A percentile compares a stretch with the other conserved stretches of the same genome.
phyloP scores from a whole-genome alignment of 2,888 invertebrate species.

The Parnassius smintheus region DNA sequence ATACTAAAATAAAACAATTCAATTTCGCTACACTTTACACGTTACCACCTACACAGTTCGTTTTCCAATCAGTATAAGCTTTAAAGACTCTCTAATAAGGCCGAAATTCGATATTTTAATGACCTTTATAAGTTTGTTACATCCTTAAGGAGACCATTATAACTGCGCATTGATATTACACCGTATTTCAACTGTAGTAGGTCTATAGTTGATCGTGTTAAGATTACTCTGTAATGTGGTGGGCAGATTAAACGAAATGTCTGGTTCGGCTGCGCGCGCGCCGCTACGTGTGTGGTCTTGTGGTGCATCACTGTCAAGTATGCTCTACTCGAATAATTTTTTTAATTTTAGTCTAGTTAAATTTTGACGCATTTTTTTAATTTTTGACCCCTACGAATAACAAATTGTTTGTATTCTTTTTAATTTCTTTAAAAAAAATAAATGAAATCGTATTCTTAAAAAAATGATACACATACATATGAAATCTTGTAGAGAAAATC shows the following conservation, averaged over 20 bases:
- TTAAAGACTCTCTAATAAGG: neutral
- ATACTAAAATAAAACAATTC: slow-evolving; percentile 28
- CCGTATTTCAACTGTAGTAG: neutral
- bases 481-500: no score
- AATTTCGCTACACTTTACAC: slow-evolving; percentile 29
- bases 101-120: neutral
- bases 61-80: neutral
- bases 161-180: slow-evolving; percentile 2
- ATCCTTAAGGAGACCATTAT: slow-evolving; percentile 4
- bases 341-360: neutral
- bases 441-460: no score
- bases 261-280: slow-evolving; percentile 28
- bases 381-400: neutral
- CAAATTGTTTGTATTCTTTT: no score
- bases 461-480: no score
- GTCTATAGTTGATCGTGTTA: slow-evolving; percentile 11
- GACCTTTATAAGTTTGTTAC: slow-evolving; percentile 10
- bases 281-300: slow-evolving; percentile 28
- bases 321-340: slow-evolving; percentile 18
- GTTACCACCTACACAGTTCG: slow-evolving; percentile 8
- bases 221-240: slow-evolving; percentile 6
- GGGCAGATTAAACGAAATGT: slow-evolving; percentile 28
- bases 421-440: no score
- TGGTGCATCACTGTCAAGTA: slow-evolving; percentile 8
- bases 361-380: neutral